phyloP scores from a whole-genome alignment of 2,888 invertebrate genomes.

The Tethea ocularis region DNA sequence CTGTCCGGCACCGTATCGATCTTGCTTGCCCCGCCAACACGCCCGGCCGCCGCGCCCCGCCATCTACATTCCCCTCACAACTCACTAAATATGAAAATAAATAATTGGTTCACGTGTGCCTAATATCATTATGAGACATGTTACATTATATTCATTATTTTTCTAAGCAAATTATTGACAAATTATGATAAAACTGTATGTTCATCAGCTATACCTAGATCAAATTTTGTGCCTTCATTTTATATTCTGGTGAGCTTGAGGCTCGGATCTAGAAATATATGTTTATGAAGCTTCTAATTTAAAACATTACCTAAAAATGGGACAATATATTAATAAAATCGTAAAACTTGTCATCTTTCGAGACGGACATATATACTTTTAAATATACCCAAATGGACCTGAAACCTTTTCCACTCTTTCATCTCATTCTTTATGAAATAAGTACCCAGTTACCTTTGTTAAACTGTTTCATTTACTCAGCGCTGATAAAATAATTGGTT shows the following conservation, averaged over 20 bases:
- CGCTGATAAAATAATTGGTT: conserved; percentile 33
- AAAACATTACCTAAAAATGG: conserved; percentile 14
- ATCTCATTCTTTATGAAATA: too few relatives aligned
- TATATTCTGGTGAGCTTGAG: background rate
- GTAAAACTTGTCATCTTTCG: conserved; percentile 6
- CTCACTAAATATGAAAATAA: conserved; percentile 61
- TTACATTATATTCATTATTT: conserved; percentile 15
- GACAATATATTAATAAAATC: conserved; percentile 22
- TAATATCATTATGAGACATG: conserved; percentile 48
- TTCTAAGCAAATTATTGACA: background rate
- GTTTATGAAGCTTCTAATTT: conserved; percentile 20
- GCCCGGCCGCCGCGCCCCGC: conserved; percentile 41
- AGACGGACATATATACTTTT: background rate
- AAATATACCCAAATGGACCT: conserved; percentile 7
- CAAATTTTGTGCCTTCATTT: background rate
- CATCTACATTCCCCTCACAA: conserved; percentile 41
- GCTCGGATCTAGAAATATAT: background rate
- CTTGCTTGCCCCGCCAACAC: conserved; percentile 33
- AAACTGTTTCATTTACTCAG: conserved; percentile 1
- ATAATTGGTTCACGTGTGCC: conserved; percentile 58
- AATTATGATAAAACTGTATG: background rate
- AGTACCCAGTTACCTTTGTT: background rate
- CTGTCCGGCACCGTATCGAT: conserved; percentile 37
- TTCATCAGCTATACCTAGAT: too few relatives aligned
- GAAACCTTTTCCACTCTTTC: too few relatives aligned